A percentile compares a stretch with the other conserved stretches of the same genome.
These are phyloP conservation scores for Villa cingulata DNA, from an alignment of 2,888 invertebrate species.

Conservation along the genomic window DNA sequence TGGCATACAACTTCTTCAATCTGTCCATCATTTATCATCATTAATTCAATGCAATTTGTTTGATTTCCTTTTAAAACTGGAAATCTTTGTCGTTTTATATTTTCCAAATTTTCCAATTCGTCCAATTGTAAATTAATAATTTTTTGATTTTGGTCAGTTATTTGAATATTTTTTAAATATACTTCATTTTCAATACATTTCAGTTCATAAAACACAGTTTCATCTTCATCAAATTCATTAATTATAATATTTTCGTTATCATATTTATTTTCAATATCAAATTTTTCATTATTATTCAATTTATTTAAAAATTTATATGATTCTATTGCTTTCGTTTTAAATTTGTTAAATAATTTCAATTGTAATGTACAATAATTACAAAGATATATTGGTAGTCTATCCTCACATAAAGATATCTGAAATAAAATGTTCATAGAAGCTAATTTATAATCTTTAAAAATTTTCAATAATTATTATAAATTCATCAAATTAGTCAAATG, in stretches of 20 bases:
- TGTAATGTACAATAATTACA: constrained; percentile 24
- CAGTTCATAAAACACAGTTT: neutral
- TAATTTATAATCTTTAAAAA: too few species aligned
- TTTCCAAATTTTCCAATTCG: neutral
- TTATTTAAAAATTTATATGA: constrained; percentile 4
- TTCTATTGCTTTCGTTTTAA: constrained; percentile 19
- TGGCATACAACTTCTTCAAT: too few species aligned
- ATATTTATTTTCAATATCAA: neutral
- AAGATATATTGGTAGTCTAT: constrained; percentile 17
- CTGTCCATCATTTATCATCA: too few species aligned
- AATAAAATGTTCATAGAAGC: too few species aligned
- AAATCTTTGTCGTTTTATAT: neutral
- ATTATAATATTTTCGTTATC: neutral
- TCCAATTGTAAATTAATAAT: too few species aligned
- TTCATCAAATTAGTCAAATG: too few species aligned
- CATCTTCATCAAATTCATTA: neutral
- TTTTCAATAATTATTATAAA: too few species aligned
- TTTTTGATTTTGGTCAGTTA: too few species aligned
- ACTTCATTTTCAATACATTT: neutral
- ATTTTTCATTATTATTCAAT: neutral
- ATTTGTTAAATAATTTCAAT: constrained; percentile 23
- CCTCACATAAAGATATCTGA: constrained; percentile 9
- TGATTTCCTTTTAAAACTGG: too few species aligned
- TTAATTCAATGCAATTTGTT: too few species aligned
- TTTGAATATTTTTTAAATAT: too few species aligned